Base-by-base conservation (phyloP, 2,797 vertebrate genomes). In the Kryptolebias ocellatus region DNA sequence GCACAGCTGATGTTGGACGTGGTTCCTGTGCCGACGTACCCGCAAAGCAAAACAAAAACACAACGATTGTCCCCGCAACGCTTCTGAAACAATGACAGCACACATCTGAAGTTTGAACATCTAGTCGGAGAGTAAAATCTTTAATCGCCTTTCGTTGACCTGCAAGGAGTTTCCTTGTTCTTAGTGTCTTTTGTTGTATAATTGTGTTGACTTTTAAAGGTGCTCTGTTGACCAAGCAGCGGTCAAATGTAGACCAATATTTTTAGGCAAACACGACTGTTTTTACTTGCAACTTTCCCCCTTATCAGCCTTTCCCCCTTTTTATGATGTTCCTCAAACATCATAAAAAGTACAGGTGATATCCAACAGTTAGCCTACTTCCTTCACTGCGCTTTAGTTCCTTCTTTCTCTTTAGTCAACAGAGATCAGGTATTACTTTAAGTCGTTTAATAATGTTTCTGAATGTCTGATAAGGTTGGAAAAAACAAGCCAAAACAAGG, bases 11-110 rank as follows among this genome's bases (percentile, higher is more conserved):
- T 44, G 28, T 67, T 54, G 69, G 57, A 71, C 20, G 46, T 60
- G 52, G 42, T 77, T 80, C 65, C 79, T 76, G 62, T 72, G n/a
- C 55, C 67, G 58, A 78, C 51, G 69, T 29, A 27, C 70, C 50
- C 54, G 16, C 17, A 39, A 64, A 57, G 17, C 16, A 9, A 29
- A 59, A 31, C 15, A 44, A 34, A 34, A 9, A 29, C 55, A 31
- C 15, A 44, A 34, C 28, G 6, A 58, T 20, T 45, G 10, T 58
- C 20, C n/a, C 15, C 34, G 5, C 2, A 31, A 17, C 37, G 27
- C 16, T 47, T 55, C 67, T 60, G 2, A 63, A 61, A 51, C 7
- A 18, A 24, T 24, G 20, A 24, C 20, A 24, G 20, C 20, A 24
- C 20, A 24, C 20, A 24, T 24, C 20, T 24, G 20, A 17, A 37